Evolutionary conservation across 2,113 vertebrate species (phyloP).

Genomic region (Gopherus flavomarginatus): DNA sequence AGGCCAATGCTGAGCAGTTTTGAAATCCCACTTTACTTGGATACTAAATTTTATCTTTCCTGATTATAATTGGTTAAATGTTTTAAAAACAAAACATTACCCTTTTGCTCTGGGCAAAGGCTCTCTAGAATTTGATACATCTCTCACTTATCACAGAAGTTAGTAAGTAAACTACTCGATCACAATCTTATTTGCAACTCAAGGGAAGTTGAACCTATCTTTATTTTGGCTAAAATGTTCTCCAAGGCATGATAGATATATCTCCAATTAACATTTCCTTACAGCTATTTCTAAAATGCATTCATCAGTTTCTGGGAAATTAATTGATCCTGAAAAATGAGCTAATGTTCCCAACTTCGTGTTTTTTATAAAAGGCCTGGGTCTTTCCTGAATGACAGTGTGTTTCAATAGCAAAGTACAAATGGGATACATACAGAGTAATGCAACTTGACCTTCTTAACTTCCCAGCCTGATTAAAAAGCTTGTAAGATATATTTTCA

Average conservation of each 20-base stretch:
- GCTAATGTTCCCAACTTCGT: conserved; percentile 45
- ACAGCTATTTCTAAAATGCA: conserved; percentile 55
- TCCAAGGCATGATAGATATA: conserved; percentile 58
- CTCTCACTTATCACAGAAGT: conserved; percentile 12
- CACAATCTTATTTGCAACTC: conserved; percentile 1
- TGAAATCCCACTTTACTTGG: conserved; percentile 21
- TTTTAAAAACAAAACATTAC: conserved; percentile 3
- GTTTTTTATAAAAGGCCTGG: conserved; percentile 11
- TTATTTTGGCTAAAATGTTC: conserved; percentile 45
- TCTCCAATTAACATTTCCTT: conserved; percentile 66
- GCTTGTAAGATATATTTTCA: not conserved
- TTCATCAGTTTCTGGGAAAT: conserved; percentile 61
- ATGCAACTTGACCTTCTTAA: conserved; percentile 40
- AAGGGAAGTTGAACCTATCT: conserved; percentile 36
- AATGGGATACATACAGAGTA: conserved; percentile 22
- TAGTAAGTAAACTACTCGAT: not conserved
- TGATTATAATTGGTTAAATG: not conserved
- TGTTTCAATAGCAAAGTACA: conserved; percentile 28
- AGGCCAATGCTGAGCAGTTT: not conserved
- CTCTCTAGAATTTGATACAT: conserved; percentile 13
- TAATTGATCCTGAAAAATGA: conserved; percentile 65
- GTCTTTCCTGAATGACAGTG: not conserved
- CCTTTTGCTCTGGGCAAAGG: not conserved
- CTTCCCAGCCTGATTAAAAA: conserved; percentile 13
- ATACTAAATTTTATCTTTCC: conserved; percentile 10